Evolutionary conservation across 2,113 vertebrate genomes (phyloP), one percentile per base, ranked within the genome.

Genomic region (Turnix velox): DNA sequence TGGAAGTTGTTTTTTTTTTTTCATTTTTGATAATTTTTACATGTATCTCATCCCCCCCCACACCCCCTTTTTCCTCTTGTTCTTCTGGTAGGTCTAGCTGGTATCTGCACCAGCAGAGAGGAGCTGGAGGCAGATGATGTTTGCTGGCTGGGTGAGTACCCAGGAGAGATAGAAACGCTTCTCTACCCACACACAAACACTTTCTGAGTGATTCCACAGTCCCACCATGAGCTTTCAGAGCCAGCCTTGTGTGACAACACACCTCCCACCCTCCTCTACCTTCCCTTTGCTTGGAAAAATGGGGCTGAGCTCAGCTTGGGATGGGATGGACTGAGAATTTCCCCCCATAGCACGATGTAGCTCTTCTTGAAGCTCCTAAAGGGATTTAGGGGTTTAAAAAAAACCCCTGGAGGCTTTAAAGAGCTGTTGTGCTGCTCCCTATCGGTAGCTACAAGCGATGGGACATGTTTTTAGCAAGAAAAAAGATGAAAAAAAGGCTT

Each of bases 71-170:
- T n/a, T n/a, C n/a, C n/a, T n/a, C n/a, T n/a, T n/a, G n/a, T 67
- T 46, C 68, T 93, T 27, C 90, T 90, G 42, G 75, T 88, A 83
- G 76, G 86, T 92, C 90, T 92, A 10, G 24, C 90, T 46, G 62
- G 87, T 95, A 95, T 94, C 93, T 94, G 67, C 75, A 80, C 52
- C 7, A 42, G 28, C 89, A 91, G 84, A 93, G 80, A 31, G 74
- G 74, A 61, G 90, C 93, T 92, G 12, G 84, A 84, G 92, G 91
- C 89, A 49, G 81, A 75, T 71, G 68, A 68, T 90, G n/a, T 94
- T 92, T 68, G 65, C 87, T 91, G 4, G 0, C 89, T 87, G 93
- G 71, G 25, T 84, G 82, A 91, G 72, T 42, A 86, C 49, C 68
- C 79, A 82, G 91, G 27, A 22, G 0, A 75, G 94, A 95, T 59